Evolutionary conservation across 2,797 vertebrate species (phyloP).

Genomic region (Acanthis flammea): DNA sequence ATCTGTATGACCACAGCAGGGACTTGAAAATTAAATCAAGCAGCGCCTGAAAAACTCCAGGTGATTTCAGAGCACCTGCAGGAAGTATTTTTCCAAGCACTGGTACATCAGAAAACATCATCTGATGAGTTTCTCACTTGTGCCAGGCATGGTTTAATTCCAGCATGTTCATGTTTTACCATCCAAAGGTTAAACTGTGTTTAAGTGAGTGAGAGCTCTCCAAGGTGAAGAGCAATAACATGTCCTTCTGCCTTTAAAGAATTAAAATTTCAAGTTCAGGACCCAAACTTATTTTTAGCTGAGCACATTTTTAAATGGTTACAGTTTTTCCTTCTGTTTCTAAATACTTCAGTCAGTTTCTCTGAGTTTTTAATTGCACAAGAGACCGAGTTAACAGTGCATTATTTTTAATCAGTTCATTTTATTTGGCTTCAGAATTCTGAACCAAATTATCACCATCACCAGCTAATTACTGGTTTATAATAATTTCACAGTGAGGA

Average conservation of each 20-base stretch:
- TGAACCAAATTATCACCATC: constrained; percentile 37
- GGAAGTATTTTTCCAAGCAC: constrained; percentile 30
- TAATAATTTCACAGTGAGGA: constrained; percentile 57
- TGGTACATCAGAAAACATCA: not conserved
- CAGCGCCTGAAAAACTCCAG: not conserved
- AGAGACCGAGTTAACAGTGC: not conserved
- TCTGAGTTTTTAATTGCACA: constrained; percentile 11
- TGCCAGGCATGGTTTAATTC: not conserved
- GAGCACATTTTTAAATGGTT: not conserved
- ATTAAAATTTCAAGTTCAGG: not conserved
- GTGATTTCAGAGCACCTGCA: constrained; percentile 38
- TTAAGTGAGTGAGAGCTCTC: not conserved
- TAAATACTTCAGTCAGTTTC: not conserved
- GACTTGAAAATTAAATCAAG: constrained; percentile 47
- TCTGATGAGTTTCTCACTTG: not conserved
- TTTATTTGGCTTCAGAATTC: not conserved
- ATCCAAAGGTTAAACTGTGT: not conserved
- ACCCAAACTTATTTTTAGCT: not conserved
- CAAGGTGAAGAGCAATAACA: not conserved
- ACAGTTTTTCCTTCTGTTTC: not conserved
- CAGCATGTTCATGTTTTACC: not conserved
- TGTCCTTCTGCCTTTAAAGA: not conserved
- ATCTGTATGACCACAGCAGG: constrained; percentile 18
- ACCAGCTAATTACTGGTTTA: constrained; percentile 42
- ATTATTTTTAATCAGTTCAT: constrained; percentile 36